Evolutionary conservation across 2,888 invertebrate species (phyloP).

Genomic region (Achlya flavicornis): DNA sequence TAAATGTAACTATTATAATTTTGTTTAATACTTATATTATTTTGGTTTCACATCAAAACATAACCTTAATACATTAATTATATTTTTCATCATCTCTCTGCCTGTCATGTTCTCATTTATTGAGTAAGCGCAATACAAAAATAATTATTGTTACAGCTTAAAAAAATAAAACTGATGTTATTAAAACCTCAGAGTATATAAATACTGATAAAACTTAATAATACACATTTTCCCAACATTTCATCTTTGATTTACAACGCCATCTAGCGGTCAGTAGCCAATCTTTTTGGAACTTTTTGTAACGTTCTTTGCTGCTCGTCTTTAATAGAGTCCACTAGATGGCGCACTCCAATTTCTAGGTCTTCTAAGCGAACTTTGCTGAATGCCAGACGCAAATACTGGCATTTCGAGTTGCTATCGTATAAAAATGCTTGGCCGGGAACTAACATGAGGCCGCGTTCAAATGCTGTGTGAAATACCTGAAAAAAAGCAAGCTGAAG

Average conservation of each 20-base stretch:
- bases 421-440: conserved; percentile 90
- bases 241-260: conserved; percentile 20
- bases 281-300: conserved; percentile 44
- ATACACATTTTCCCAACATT: no score
- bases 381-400: conserved; percentile 88
- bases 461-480: conserved; percentile 84
- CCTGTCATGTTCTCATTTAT: no score
- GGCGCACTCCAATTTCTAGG: conserved; percentile 85
- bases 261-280: conserved; percentile 55
- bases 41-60: no score
- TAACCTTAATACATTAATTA: no score
- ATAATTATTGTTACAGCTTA: no score
- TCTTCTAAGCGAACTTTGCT: conserved; percentile 86
- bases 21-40: no score
- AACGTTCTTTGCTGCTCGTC: conserved; percentile 76
- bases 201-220: no score
- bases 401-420: conserved; percentile 85
- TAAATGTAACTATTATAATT: no score
- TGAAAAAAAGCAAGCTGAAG: conserved; percentile 29
- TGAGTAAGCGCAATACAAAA: no score
- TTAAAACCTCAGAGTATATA: no score
- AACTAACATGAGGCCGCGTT: conserved; percentile 87
- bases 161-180: no score
- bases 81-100: no score
- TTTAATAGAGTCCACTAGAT: conserved; percentile 84